A percentile compares a stretch with the other conserved stretches of the same genome.
Evolutionary conservation across 1,140 invertebrate species (phyloP).

Genomic region (Aphaenogaster floridana): DNA sequence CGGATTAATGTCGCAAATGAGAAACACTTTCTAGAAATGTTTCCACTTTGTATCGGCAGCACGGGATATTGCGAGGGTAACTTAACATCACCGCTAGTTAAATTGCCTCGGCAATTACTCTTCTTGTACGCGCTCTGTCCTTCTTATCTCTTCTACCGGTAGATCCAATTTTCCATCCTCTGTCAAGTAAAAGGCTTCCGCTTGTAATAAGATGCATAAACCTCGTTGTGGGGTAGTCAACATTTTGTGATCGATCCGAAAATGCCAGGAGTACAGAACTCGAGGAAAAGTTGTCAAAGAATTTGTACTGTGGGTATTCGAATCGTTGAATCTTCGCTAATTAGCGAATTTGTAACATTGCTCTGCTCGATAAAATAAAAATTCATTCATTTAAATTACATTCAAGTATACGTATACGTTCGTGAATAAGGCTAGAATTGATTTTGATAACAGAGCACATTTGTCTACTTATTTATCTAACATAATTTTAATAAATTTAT

Average conservation of each 20-base stretch:
- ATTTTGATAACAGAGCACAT: not conserved
- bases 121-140: constrained; percentile 42
- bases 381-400: not conserved
- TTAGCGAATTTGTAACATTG: not conserved
- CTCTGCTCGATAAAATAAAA: not conserved
- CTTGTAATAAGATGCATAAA: constrained; percentile 44
- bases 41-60: constrained; percentile 44
- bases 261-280: not conserved
- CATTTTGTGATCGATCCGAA: not conserved
- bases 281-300: not conserved
- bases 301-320: not conserved
- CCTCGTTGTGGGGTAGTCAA: not conserved
- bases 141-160: constrained; percentile 17
- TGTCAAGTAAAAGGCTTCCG: constrained; percentile 43
- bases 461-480: not conserved
- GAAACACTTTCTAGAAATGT: constrained; percentile 24
- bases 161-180: constrained; percentile 44
- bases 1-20: constrained; percentile 19
- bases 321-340: not conserved
- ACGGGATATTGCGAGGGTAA: constrained; percentile 40
- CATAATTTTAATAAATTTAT: constrained; percentile 19
- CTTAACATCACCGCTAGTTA: constrained; percentile 48
- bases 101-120: constrained; percentile 58
- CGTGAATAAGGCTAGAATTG: not conserved
- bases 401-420: not conserved